Percentiles rank a stretch among this genome's conserved stretches.
phyloP scores from a whole-genome alignment of 1,140 invertebrate genomes.

The Zaprionus ghesquierei region DNA sequence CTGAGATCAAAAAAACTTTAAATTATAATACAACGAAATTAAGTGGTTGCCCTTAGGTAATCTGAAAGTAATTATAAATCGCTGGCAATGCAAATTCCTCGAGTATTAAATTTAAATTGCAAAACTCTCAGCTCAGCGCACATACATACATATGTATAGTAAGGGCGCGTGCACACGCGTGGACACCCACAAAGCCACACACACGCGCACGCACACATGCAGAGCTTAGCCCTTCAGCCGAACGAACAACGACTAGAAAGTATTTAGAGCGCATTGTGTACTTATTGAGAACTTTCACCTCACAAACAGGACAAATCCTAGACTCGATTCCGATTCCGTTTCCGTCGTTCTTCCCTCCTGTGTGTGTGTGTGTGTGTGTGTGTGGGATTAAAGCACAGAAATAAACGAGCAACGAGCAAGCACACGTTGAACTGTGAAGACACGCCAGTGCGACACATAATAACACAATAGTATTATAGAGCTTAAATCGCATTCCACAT shows the following conservation, averaged over 20 bases:
- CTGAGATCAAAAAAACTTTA: slow-evolving; percentile 13
- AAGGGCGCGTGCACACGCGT: neutral
- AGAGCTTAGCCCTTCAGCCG: slow-evolving; percentile 12
- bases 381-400: slow-evolving; percentile 15
- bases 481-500: slow-evolving; percentile 17
- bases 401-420: slow-evolving; percentile 8
- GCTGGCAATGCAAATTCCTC: slow-evolving; percentile 8
- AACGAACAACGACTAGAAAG: slow-evolving; percentile 18
- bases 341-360: neutral
- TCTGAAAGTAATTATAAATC: slow-evolving; percentile 23
- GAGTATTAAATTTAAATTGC: slow-evolving; percentile 33
- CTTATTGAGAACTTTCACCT: slow-evolving; percentile 15
- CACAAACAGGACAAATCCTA: neutral
- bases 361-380: neutral
- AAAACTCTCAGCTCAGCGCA: slow-evolving; percentile 3
- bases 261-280: slow-evolving; percentile 13
- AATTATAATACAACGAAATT: slow-evolving; percentile 22
- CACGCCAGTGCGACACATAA: slow-evolving; percentile 1
- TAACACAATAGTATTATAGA: slow-evolving; percentile 20
- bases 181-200: neutral
- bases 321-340: neutral
- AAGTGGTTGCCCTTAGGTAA: slow-evolving; percentile 8
- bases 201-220: neutral
- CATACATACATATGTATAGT: too few species aligned
- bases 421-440: neutral